These are phyloP conservation scores for Heterodera schachtii DNA, from an alignment of 1,140 invertebrate species.

Conservation along the genomic window DNA sequence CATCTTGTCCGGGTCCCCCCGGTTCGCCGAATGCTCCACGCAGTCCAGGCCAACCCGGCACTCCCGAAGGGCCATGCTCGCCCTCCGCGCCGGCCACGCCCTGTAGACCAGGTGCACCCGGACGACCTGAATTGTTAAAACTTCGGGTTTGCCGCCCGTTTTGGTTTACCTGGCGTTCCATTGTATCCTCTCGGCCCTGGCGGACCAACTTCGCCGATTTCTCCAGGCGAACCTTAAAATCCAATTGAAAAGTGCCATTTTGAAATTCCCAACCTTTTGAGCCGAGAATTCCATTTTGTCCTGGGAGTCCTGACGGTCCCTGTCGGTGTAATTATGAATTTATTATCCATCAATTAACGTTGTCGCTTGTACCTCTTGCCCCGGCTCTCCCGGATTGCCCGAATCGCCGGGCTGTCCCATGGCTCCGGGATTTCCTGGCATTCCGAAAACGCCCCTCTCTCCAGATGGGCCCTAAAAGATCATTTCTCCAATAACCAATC, in stretches of 20 bases:
- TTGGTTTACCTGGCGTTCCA: conserved; percentile 10
- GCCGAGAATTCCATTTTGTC: conserved; percentile 8
- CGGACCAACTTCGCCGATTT: conserved; percentile 10
- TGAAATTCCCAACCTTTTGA: background rate
- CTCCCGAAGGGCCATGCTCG: background rate
- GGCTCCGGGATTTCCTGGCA: conserved; percentile 2
- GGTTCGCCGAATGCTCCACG: conserved; percentile 15
- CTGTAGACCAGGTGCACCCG: conserved; percentile 2
- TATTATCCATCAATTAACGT: background rate
- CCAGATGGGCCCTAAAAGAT: background rate
- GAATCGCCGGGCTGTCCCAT: conserved; percentile 13
- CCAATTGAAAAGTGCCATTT: background rate
- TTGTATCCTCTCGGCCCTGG: conserved; percentile 18
- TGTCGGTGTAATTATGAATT: background rate
- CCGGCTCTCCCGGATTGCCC: background rate
- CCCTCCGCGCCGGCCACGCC: conserved; percentile 7
- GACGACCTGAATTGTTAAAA: background rate
- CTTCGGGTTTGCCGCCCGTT: background rate
- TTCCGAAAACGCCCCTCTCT: background rate
- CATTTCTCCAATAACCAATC: background rate
- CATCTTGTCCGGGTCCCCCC: conserved; percentile 14
- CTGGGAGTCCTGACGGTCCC: conserved; percentile 1
- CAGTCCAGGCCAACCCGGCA: conserved; percentile 13
- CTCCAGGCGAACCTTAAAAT: background rate
- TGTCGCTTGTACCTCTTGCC: background rate